Evolutionary conservation across 1,140 invertebrate genomes (phyloP), one percentile per base, ranked within the genome.

Genomic region (Pristionchus pacificus): DNA sequence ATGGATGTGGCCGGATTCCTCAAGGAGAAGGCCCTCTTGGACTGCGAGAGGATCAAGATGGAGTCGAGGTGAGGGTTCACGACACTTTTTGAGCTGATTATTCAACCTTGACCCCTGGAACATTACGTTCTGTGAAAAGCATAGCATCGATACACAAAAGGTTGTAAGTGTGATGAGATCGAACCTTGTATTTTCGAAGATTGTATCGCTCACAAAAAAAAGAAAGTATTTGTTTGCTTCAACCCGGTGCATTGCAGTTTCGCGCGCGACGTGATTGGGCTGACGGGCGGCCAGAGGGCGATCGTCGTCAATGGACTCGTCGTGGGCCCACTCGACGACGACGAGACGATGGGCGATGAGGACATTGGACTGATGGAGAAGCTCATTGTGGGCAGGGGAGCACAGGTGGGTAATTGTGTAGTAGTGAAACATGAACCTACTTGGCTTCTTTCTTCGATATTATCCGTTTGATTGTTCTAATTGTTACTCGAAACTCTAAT

Each of bases 281-380:
- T 87, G 65, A 62, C 68, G n/a, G 70, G 77, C 31, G 88, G 90
- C 6, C 84, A 86, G 62, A 86, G 89, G 75, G 90, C 89, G 2
- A 84, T 98, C 10, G 86, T 97, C 19, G 90, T 90, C 60, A 98
- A 98, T 87, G 94, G 94, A n/a, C 88, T 91, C 65, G 86, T 96
- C 30, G 74, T 95, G 68, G 95, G 94, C 3, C 93, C 94, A 0
- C 87, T 98, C 10, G 85, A 88, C 1, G 82, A 87, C 0, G 84
- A 87, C 57, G 95, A 98, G 84, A 83, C 84, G 30, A 95, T 99
- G 84, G 90, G 89, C n/a, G 86, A 88, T 25, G 93, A 96, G 70
- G 96, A 99, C 86, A 95, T 97, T 84, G 86, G 88, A 28, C 86
- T 98, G 27, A 86, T 98, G 65, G 93, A 97, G 82, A 90, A 91